phyloP scores from a whole-genome alignment of 2,797 vertebrate species.

The Peromyscus melanophrys region DNA sequence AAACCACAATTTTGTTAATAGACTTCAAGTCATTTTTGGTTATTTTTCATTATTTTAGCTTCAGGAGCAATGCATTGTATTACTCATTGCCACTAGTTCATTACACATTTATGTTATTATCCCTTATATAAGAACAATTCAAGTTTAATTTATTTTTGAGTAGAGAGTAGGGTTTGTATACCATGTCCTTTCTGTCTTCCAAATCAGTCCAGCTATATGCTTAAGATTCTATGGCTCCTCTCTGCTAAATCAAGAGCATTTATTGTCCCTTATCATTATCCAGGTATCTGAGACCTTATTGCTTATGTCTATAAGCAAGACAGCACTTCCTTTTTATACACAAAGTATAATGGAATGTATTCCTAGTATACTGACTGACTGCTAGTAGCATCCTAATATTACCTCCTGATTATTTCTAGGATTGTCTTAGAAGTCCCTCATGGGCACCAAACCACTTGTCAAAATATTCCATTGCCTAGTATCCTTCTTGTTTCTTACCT shows the following conservation, averaged over 20 bases:
- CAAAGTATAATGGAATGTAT: background rate
- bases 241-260: background rate
- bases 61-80: background rate
- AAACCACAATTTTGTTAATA: background rate
- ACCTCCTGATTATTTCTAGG: conserved; percentile 18
- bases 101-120: background rate
- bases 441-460: background rate
- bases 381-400: background rate
- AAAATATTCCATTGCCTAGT: background rate
- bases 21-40: background rate
- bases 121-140: background rate
- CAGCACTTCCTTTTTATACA: background rate
- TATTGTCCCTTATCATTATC: background rate
- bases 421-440: background rate
- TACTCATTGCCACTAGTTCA: background rate
- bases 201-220: conserved; percentile 5
- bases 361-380: background rate
- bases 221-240: conserved; percentile 10
- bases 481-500: background rate
- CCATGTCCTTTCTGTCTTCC: background rate
- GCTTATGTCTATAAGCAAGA: background rate
- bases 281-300: background rate
- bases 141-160: conserved; percentile 22
- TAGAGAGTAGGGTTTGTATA: background rate
- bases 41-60: conserved; percentile 35